Conservation (phyloP, 2,797 vertebrate genomes). For the Danio jaintianensis region DNA sequence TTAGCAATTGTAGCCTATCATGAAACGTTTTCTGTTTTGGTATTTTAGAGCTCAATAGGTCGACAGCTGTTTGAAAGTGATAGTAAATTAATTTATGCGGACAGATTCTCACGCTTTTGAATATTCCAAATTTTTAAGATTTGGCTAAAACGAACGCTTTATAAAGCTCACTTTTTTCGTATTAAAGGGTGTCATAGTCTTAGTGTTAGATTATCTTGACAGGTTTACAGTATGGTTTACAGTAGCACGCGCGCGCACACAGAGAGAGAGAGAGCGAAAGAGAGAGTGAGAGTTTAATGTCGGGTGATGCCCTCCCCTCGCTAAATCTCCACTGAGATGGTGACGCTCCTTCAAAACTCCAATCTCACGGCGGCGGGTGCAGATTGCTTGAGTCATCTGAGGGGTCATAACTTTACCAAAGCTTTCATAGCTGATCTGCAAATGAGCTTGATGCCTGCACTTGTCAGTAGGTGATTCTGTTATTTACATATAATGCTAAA, state of each 20-base stretch:
- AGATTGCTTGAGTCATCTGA: conserved; percentile 65
- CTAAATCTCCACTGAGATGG: conserved; percentile 69
- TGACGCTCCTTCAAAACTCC: conserved; percentile 80
- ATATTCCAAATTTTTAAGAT: too few relatives aligned
- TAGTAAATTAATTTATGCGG: neutral
- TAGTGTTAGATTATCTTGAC: conserved; percentile 1
- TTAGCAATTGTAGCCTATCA: too few relatives aligned
- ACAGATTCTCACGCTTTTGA: neutral
- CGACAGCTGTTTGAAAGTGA: neutral
- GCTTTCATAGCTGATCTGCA: neutral
- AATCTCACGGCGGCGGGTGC: conserved; percentile 67
- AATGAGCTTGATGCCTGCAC: conserved; percentile 7
- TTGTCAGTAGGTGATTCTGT: conserved; percentile 34
- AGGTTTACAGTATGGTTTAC: conserved; percentile 18
- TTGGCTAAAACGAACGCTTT: neutral
- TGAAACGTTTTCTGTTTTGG: neutral
- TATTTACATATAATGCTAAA: neutral
- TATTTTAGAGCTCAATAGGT: neutral
- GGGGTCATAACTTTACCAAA: conserved; percentile 36
- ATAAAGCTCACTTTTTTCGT: neutral
- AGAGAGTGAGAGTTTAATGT: conserved; percentile 42
- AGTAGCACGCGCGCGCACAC: conserved; percentile 4
- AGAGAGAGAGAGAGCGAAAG: conserved; percentile 44
- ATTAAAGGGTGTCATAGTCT: neutral
- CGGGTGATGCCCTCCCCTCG: conserved; percentile 66